Conservation (phyloP, 2,113 vertebrate genomes). For the Seriola rivoliana region DNA sequence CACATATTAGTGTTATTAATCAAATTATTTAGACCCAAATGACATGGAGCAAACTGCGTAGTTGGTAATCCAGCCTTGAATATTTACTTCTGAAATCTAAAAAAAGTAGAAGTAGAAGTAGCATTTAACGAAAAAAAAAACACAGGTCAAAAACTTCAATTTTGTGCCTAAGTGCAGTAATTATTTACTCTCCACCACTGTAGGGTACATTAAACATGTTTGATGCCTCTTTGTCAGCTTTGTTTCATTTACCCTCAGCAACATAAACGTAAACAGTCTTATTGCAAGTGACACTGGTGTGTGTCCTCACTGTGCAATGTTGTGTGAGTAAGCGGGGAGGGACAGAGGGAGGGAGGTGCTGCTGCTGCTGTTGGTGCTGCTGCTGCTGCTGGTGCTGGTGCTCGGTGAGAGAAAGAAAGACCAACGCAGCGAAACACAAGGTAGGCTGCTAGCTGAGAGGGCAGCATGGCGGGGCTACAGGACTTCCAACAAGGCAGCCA, state of each 20-base stretch:
- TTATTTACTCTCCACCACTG: no score
- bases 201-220: background rate
- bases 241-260: background rate
- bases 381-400: slow-evolving; percentile 16
- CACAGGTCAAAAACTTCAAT: background rate
- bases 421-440: slow-evolving; percentile 65
- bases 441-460: slow-evolving; percentile 77
- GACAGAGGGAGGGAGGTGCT: slow-evolving; percentile 28
- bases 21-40: no score
- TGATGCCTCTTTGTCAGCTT: background rate
- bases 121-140: background rate
- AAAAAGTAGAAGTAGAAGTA: no score
- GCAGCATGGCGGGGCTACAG: slow-evolving; percentile 93
- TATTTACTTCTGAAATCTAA: no score
- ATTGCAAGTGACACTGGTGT: slow-evolving; percentile 16
- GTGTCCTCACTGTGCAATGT: background rate
- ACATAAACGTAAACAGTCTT: background rate
- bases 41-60: no score
- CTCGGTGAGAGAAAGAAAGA: slow-evolving; percentile 52
- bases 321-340: slow-evolving; percentile 7
- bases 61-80: no score
- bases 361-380: slow-evolving; percentile 24
- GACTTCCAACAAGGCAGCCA: slow-evolving; percentile 87
- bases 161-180: background rate
- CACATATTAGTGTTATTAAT: no score